A percentile compares a stretch with the other conserved stretches of the same genome.
phyloP scores from a whole-genome alignment of 1,140 invertebrate species.

The Oscheius sp. region DNA sequence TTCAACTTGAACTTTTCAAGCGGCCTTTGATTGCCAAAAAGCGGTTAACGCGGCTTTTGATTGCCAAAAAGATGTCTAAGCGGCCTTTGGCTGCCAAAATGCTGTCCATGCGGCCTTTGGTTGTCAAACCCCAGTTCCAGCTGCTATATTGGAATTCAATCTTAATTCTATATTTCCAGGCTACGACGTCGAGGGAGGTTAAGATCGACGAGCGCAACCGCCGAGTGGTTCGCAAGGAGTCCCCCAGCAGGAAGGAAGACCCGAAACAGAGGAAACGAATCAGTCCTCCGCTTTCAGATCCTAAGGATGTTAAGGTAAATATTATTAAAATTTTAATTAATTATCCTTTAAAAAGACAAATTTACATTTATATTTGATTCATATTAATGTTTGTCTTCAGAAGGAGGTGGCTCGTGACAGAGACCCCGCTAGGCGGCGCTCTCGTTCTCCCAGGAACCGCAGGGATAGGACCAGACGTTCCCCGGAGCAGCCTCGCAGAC shows the following conservation, averaged over 20 bases:
- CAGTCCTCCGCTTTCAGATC: slow-evolving; percentile 20
- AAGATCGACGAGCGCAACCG: not conserved
- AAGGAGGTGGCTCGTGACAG: not conserved
- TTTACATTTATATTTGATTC: too few species aligned
- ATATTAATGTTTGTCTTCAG: too few species aligned
- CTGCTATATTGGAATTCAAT: too few species aligned
- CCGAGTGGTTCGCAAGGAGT: not conserved
- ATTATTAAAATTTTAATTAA: not conserved
- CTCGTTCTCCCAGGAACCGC: slow-evolving; percentile 18
- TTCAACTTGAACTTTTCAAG: too few species aligned
- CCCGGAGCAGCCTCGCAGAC: not conserved
- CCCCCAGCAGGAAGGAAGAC: not conserved
- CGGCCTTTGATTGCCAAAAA: too few species aligned
- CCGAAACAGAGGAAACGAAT: slow-evolving; percentile 18
- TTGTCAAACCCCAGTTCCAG: too few species aligned
- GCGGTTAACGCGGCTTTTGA: too few species aligned
- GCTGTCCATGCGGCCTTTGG: too few species aligned
- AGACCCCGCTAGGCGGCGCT: slow-evolving; percentile 24
- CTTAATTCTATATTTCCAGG: too few species aligned
- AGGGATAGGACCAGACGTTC: slow-evolving; percentile 1
- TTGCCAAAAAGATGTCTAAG: too few species aligned
- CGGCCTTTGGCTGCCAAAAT: too few species aligned
- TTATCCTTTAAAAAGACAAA: too few species aligned
- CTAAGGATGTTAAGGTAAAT: not conserved
- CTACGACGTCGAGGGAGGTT: not conserved